phyloP scores from a whole-genome alignment of 2,888 invertebrate species.

The Zygothrica quintamaculata region DNA sequence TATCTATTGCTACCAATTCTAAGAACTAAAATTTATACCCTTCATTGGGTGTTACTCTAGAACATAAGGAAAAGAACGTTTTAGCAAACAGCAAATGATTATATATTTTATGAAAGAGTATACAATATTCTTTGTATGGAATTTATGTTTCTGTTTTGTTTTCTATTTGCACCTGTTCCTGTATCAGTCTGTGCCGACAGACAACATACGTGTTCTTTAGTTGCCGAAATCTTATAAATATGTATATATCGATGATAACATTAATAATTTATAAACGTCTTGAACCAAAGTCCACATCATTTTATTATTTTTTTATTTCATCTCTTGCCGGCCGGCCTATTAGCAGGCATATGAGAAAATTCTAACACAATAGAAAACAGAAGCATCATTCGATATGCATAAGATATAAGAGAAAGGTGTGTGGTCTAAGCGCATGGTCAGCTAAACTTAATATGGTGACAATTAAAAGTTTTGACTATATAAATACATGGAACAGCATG shows the following conservation, averaged over 20 bases:
- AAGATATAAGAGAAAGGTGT: not conserved
- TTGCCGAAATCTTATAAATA: conserved; percentile 40
- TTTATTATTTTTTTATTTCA: too few relatives aligned
- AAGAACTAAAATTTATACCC: too few relatives aligned
- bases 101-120: not conserved
- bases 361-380: not conserved
- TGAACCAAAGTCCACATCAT: conserved; percentile 43
- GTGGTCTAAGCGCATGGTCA: too few relatives aligned
- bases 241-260: conserved; percentile 40
- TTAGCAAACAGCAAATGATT: too few relatives aligned
- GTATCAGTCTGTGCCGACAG: conserved; percentile 1
- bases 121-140: conserved; percentile 1
- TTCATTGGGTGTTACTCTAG: too few relatives aligned
- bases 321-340: conserved; percentile 47
- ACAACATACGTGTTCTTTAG: conserved; percentile 30
- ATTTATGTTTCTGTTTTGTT: not conserved
- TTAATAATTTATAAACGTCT: conserved; percentile 51
- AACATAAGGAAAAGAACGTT: too few relatives aligned
- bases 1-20: too few relatives aligned
- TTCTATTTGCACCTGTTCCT: conserved; percentile 1
- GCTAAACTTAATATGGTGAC: too few relatives aligned
- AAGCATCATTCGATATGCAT: conserved; percentile 10
- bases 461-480: not conserved
- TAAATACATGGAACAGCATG: too few relatives aligned
- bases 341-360: conserved; percentile 36